Evolutionary conservation across 1,140 invertebrate genomes (phyloP).

Genomic region (Pogonomyrmex californicus): DNA sequence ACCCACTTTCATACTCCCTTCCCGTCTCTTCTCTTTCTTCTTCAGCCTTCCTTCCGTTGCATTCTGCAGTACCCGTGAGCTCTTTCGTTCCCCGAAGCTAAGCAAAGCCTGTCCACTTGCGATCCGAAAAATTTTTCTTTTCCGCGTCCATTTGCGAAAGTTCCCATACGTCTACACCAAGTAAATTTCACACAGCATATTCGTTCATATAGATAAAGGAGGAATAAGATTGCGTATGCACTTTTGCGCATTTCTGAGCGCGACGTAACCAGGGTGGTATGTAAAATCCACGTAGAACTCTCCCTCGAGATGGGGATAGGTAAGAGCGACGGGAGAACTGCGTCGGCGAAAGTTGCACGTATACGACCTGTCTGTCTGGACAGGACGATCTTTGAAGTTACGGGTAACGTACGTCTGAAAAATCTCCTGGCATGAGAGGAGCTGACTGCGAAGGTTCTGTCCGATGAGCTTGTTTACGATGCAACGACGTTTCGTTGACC

Average conservation of each 20-base stretch:
- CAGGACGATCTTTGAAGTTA: conserved; percentile 28
- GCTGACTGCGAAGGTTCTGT: not conserved
- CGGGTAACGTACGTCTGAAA: conserved; percentile 15
- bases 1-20: conserved; percentile 70
- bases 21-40: conserved; percentile 7
- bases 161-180: not conserved
- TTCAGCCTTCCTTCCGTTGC: conserved; percentile 35
- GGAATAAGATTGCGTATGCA: conserved; percentile 33
- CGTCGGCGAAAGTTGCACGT: conserved; percentile 41
- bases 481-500: conserved; percentile 50
- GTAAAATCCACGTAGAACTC: conserved; percentile 37
- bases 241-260: not conserved
- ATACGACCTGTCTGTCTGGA: conserved; percentile 30
- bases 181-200: conserved; percentile 47
- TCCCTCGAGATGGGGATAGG: conserved; percentile 30
- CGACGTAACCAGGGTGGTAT: not conserved
- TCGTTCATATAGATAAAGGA: conserved; percentile 19
- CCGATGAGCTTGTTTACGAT: conserved; percentile 25
- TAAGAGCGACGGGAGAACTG: conserved; percentile 22
- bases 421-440: not conserved
- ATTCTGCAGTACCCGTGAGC: conserved; percentile 26
- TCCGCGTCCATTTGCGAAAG: conserved; percentile 25
- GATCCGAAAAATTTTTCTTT: conserved; percentile 59
- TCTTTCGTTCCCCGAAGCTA: conserved; percentile 15
- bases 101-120: conserved; percentile 31